Evolutionary conservation across 2,888 invertebrate genomes (phyloP), one percentile per base, ranked within the genome.

Genomic region (Siphlonurus alternatus): DNA sequence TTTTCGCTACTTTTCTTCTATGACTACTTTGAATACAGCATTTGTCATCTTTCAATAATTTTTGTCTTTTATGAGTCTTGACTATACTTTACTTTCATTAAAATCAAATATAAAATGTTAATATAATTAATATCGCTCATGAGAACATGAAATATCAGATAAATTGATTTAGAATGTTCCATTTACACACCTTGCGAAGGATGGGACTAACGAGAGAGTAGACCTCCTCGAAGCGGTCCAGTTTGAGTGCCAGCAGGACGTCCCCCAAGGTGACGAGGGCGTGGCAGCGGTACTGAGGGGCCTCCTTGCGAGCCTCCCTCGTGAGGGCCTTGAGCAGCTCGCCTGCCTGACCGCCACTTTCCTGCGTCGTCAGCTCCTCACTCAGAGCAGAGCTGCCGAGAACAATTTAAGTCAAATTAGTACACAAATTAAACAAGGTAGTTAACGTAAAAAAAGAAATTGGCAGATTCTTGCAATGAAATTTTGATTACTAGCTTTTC

Each of bases 301-400:
- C 87, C 65, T 89, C 88, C 72, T 93, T 93, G 66, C 84, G 83
- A 67, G 89, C 85, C 76, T 94, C 94, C 69, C 82, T 83, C 70
- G 93, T 77, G 18, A 92, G 77, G 1, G 85, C 83, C 67, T 86
- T 84, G n/a, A 90, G 25, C 20, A 76, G 67, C 53, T 65, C 59
- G 66, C 38, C 61, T 24, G 23, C 61, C 5, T 24, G 61, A 61
- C 24, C 24, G 2, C 20, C 23, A 10, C 19, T 20, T 56, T n/a
- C 56, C 7, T 22, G 19, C 5, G 3, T n/a, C 7, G 5, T 56
- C 7, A 71, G 67, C 66, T 79, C 76, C 54, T 72, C 72, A 65
- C 73, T 74, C 53, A 80, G 70, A 59, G 74, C 70, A 72, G 75
- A 73, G 73, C 78, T 75, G 71, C 69, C 64, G n/a, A 69, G 67